Evolutionary conservation across 2,797 vertebrate species (phyloP).

Genomic region (Peromyscus aztecus): DNA sequence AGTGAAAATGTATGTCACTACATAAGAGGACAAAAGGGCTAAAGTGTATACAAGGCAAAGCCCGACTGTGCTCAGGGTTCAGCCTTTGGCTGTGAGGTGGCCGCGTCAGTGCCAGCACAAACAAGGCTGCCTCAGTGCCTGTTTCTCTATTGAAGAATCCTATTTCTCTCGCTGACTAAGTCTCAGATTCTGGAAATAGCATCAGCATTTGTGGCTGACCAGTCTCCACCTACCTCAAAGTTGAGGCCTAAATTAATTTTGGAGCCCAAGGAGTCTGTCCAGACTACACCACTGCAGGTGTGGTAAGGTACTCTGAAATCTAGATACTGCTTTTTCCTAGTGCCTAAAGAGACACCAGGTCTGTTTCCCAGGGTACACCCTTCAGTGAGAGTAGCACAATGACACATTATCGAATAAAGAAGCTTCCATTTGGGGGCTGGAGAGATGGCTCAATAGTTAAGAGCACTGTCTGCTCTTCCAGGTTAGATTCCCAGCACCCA

Average conservation of each 20-base stretch:
- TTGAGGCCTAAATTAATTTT: not conserved
- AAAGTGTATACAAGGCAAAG: not conserved
- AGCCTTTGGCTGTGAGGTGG: not conserved
- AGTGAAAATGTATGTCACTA: not conserved
- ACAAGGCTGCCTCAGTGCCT: not conserved
- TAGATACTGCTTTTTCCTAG: not conserved
- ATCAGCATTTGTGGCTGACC: not conserved
- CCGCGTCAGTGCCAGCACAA: not conserved
- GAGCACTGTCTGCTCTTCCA: no score
- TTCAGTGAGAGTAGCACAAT: not conserved
- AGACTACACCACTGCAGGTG: not conserved
- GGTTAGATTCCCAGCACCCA: no score
- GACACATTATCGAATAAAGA: no score
- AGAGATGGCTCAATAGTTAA: no score
- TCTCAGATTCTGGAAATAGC: not conserved
- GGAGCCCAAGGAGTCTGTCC: not conserved
- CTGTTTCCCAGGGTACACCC: not conserved
- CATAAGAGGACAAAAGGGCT: not conserved
- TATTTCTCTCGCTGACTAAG: conserved; percentile 8
- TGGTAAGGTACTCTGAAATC: not conserved
- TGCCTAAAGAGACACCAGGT: not conserved
- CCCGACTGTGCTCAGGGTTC: not conserved
- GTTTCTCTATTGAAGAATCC: not conserved
- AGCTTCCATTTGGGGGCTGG: no score
- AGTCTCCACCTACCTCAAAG: not conserved